Base-by-base conservation (phyloP, 2,113 vertebrate species). In the Herpailurus yagouaroundi region DNA sequence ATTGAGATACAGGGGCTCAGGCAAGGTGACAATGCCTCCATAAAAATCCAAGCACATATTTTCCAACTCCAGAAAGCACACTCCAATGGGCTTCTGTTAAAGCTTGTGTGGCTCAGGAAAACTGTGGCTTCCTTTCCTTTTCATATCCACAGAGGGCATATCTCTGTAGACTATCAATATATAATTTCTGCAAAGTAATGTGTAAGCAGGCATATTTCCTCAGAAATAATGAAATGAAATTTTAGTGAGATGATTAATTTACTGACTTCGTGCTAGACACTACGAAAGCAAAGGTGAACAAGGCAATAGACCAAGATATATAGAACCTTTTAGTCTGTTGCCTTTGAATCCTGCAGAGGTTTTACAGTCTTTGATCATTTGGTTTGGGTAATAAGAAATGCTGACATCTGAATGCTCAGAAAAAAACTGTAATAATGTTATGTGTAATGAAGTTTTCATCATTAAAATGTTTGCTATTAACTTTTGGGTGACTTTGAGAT, bases 401-500 rank as follows among this genome's bases (percentile, higher is more conserved):
- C 83, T 85, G 45, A 31, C 27, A 50, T 36, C 15, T 18, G 60
- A 97, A 77, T 81, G 74, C 38, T 84, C 11, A 57, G 55, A 36
- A 41, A 89, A 52, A 90, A 29, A 45, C 27, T n/a, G 23, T 27
- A 55, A 11, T 48, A 41, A n/a, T 86, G 23, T 80, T 94, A 48
- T 21, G 45, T 89, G 18, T 76, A 77, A 33, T 69, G 68, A 77
- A 52, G 36, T 83, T 94, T 77, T 80, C 41, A 87, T 97, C 83
- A 68, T 96, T 95, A 91, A 88, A 95, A 85, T 86, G 31, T 60
- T 55, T 73, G 41, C 79, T 74, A 29, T 50, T 88, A 45, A 55
- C 21, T 60, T 71, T 92, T 94, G 21, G 13, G 31, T 95, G 69
- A 80, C 66, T 85, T 95, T 89, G 77, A 88, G 94, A 93, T 89